Percentiles rank a stretch among this genome's conserved stretches.
phyloP scores from a whole-genome alignment of 2,888 invertebrate species.

The Phasia obesa region DNA sequence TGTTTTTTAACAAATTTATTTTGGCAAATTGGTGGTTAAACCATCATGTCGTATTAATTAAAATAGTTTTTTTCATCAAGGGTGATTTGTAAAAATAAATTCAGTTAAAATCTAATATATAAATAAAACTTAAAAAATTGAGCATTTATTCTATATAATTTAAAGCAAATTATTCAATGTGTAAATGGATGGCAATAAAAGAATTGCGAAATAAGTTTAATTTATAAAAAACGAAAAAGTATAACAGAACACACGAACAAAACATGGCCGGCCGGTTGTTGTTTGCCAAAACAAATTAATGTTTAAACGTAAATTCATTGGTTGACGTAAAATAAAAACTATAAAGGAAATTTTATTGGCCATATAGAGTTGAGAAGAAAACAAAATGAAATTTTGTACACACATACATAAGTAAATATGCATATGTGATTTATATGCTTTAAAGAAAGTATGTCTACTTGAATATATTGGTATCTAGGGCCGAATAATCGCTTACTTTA shows the following conservation, averaged over 20 bases:
- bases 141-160: constrained; percentile 42
- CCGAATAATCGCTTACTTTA: too few species aligned
- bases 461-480: too few species aligned
- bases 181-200: constrained; percentile 35
- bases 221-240: constrained; percentile 4
- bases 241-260: neutral
- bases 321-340: constrained; percentile 28
- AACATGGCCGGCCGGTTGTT: constrained; percentile 25
- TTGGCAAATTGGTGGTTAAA: constrained; percentile 42
- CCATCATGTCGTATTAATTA: constrained; percentile 56
- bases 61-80: constrained; percentile 56
- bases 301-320: constrained; percentile 32
- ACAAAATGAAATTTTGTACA: too few species aligned
- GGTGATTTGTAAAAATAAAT: constrained; percentile 58
- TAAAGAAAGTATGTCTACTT: too few species aligned
- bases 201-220: constrained; percentile 37
- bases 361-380: too few species aligned
- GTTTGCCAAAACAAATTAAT: constrained; percentile 36
- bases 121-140: constrained; percentile 25
- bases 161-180: constrained; percentile 66
- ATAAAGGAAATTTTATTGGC: too few species aligned
- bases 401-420: too few species aligned
- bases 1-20: constrained; percentile 18
- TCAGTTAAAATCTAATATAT: constrained; percentile 23
- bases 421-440: too few species aligned